Evolutionary conservation across 2,113 vertebrate genomes (phyloP), one percentile per base, ranked within the genome.

Genomic region (Malurus melanocephalus): DNA sequence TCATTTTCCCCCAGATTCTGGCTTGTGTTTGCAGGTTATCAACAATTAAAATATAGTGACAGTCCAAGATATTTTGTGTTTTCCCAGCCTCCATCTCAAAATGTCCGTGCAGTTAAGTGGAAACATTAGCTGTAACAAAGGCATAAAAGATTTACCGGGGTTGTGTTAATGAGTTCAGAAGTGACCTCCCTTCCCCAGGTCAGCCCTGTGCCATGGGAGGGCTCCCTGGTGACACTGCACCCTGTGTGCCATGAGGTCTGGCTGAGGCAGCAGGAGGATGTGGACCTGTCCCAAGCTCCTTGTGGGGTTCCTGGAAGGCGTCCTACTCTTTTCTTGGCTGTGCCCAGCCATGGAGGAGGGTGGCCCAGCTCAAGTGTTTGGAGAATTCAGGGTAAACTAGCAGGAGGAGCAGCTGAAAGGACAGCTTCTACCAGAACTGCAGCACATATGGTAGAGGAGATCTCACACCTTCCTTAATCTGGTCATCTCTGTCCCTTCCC

Each of bases 211-310:
- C 46, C 0, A 0, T 0, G 3, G 55, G 7, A 48, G 51, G 35
- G 27, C 62, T 33, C n/a, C 30, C 17, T 32, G 0, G 0, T 2
- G 18, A 42, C 18, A 30, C 77, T 83, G 40, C 12, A 10, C 19
- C 10, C 33, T 13, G 10, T 6, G 4, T 60, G 33, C 40, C 0
- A 0, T 1, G 6, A 56, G 14, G 7, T 62, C 35, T 77, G 68
- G 21, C 69, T 45, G 38, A 57, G 46, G 40, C 65, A 55, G 24
- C 0, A 0, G 33, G 45, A 78, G 69, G 32, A 77, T 22, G 16
- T 4, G 2, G 2, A 1, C 9, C 33, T 52, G 32, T 45, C 30
- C 16, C 0, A 1, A 2, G 16, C 38, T 73, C 1, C 0, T 3
- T 2, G 1, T 49, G 33, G 20, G 7, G 7, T 33, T 68, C 13